phyloP scores from a whole-genome alignment of 2,113 vertebrate genomes.

The Gulo gulo region DNA sequence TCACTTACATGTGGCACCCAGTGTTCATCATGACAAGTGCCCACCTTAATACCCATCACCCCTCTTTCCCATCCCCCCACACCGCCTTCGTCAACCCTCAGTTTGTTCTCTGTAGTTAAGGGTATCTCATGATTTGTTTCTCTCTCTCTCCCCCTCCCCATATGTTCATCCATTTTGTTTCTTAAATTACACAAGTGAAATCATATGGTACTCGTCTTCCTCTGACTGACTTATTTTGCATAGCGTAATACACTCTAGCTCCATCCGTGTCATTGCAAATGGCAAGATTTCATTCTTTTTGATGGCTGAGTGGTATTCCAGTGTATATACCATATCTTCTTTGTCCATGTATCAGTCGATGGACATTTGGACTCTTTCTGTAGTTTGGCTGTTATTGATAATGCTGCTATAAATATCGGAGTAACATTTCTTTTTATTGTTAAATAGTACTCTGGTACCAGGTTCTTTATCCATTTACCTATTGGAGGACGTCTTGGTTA shows the following conservation, averaged over 20 bases:
- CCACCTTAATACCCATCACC: not conserved
- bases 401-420: not conserved
- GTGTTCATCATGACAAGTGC: not conserved
- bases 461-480: conserved; percentile 13
- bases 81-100: not conserved
- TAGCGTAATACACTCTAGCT: not conserved
- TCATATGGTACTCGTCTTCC: not conserved
- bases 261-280: not conserved
- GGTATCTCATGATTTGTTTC: not conserved
- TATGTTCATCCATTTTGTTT: not conserved
- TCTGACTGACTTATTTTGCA: not conserved
- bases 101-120: not conserved
- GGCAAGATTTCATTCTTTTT: not conserved
- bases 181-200: not conserved
- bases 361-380: not conserved
- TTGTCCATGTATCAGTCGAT: not conserved
- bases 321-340: not conserved
- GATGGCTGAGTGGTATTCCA: not conserved
- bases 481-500: not conserved
- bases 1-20: not conserved
- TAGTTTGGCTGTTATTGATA: not conserved
- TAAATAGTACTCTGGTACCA: not conserved
- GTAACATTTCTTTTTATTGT: not conserved
- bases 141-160: not conserved
- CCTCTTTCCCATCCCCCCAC: not conserved